Conservation (phyloP, 1,140 invertebrate genomes). For the Halesus radiatus region DNA sequence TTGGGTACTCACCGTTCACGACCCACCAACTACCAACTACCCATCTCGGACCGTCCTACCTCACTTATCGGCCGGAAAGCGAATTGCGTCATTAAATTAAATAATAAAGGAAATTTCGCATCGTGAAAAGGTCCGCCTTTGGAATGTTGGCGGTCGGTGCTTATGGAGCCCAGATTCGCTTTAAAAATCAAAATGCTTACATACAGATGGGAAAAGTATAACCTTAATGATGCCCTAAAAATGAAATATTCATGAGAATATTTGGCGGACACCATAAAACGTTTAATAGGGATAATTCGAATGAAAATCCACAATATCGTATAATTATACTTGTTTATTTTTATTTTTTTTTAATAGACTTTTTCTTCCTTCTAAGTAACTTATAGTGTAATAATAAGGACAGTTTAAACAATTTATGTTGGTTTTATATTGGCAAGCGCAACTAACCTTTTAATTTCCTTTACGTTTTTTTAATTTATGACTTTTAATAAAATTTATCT, state of each 20-base stretch:
- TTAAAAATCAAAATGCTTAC: slow-evolving; percentile 8
- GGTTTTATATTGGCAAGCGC: too few species aligned
- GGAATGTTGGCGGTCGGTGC: not conserved
- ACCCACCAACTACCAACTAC: too few species aligned
- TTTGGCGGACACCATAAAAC: not conserved
- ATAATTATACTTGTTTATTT: not conserved
- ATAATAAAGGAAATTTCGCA: slow-evolving; percentile 15
- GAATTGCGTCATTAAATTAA: slow-evolving; percentile 13
- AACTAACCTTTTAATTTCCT: too few species aligned
- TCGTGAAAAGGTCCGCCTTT: slow-evolving; percentile 12
- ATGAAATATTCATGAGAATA: not conserved
- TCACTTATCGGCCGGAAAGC: slow-evolving; percentile 24
- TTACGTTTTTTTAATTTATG: too few species aligned
- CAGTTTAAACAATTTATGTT: too few species aligned
- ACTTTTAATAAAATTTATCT: too few species aligned
- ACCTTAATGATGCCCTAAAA: not conserved
- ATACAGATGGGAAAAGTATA: not conserved
- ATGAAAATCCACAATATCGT: not conserved
- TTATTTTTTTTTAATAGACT: not conserved
- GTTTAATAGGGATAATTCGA: not conserved
- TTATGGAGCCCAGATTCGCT: not conserved
- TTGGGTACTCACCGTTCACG: too few species aligned
- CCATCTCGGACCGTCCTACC: not conserved
- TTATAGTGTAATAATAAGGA: too few species aligned
- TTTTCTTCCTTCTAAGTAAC: too few species aligned